Evolutionary conservation across 2,113 vertebrate genomes (phyloP).

Genomic region (Antechinus stuartii): DNA sequence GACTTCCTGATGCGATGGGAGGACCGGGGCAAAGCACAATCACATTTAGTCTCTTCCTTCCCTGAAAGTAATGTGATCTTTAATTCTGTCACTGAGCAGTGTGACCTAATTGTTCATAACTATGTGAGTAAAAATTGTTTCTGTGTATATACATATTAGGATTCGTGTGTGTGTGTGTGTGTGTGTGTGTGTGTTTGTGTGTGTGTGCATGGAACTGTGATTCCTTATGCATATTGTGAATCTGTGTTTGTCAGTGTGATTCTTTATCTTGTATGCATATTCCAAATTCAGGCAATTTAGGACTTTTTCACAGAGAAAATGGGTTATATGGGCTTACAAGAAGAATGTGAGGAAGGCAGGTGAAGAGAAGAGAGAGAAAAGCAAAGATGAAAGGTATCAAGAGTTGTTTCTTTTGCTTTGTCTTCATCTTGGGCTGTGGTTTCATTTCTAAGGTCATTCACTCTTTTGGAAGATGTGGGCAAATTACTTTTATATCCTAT

Average conservation of each 20-base stretch:
- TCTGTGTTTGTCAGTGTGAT: background rate
- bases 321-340: background rate
- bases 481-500: background rate
- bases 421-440: background rate
- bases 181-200: fast-evolving
- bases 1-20: background rate
- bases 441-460: background rate
- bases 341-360: background rate
- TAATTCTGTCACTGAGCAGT: background rate
- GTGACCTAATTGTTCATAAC: background rate
- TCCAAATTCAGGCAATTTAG: background rate
- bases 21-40: background rate
- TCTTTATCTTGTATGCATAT: background rate
- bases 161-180: background rate
- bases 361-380: background rate
- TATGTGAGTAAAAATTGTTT: constrained; percentile 41
- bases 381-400: background rate
- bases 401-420: background rate
- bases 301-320: background rate
- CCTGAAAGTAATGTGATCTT: background rate
- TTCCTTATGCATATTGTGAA: background rate
- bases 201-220: background rate
- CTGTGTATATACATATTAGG: background rate
- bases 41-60: background rate
- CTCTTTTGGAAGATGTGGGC: background rate